These are phyloP conservation scores for Orgyia antiqua DNA, from an alignment of 2,888 invertebrate genomes.

Conservation along the genomic window DNA sequence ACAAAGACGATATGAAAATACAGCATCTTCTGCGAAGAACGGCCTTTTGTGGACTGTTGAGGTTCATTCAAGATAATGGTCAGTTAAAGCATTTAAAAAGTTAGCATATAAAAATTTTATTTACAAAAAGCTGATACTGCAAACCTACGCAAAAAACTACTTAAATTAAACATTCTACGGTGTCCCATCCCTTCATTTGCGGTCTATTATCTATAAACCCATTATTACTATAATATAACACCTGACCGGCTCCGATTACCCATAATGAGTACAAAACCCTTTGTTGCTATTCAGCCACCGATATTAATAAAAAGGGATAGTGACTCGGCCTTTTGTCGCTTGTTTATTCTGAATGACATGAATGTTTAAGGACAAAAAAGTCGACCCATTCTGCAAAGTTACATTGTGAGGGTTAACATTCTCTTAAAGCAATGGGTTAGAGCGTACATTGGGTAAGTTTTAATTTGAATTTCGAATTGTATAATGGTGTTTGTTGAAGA, in stretches of 20 bases:
- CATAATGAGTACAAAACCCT: slow-evolving; percentile 65
- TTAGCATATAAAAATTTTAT: too few species aligned
- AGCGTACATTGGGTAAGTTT: slow-evolving; percentile 19
- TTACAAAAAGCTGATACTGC: too few species aligned
- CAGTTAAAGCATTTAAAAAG: too few species aligned
- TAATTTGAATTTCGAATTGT: slow-evolving; percentile 13
- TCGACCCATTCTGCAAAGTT: slow-evolving; percentile 41
- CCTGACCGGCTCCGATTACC: slow-evolving; percentile 66
- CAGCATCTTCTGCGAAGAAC: too few species aligned
- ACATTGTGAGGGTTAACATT: slow-evolving; percentile 24
- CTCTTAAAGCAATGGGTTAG: slow-evolving; percentile 24
- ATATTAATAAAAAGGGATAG: slow-evolving; percentile 72
- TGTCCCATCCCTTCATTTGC: slow-evolving; percentile 31
- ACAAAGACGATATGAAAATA: too few species aligned
- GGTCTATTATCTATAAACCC: slow-evolving; percentile 44
- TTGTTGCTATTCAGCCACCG: slow-evolving; percentile 66
- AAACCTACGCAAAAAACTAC: slow-evolving; percentile 6
- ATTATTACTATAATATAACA: slow-evolving; percentile 69
- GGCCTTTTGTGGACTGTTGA: too few species aligned
- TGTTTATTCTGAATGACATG: slow-evolving; percentile 70
- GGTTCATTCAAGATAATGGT: too few species aligned
- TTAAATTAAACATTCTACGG: slow-evolving; percentile 10
- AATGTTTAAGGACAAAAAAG: slow-evolving; percentile 65
- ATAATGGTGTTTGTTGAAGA: slow-evolving; percentile 37
- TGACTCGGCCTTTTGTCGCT: slow-evolving; percentile 58